Evolutionary conservation across 2,113 vertebrate species (phyloP).

Genomic region (Eolophus roseicapilla): DNA sequence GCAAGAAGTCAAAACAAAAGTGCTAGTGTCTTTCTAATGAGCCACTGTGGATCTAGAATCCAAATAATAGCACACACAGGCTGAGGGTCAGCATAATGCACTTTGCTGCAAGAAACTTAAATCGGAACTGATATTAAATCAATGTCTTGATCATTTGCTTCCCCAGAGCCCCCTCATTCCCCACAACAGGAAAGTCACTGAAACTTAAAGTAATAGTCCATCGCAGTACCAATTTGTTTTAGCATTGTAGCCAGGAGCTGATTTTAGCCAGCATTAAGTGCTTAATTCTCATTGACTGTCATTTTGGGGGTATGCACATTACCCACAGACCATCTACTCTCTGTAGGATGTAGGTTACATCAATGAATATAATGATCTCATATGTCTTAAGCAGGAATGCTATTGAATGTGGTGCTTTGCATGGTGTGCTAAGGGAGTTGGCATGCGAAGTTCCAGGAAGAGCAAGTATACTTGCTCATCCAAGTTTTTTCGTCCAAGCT

Average conservation of each 20-base stretch:
- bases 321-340: background rate
- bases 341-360: background rate
- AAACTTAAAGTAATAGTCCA: background rate
- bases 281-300: background rate
- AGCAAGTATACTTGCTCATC: background rate
- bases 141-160: slow-evolving; percentile 35
- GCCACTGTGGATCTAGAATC: background rate
- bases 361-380: background rate
- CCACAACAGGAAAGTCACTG: background rate
- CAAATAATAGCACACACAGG: background rate
- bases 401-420: background rate
- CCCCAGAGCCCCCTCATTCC: background rate
- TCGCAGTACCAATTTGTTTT: background rate
- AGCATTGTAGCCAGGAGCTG: background rate
- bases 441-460: background rate
- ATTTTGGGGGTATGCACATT: background rate
- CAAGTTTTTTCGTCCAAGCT: background rate
- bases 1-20: background rate
- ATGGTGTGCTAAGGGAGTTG: background rate
- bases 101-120: background rate
- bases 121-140: slow-evolving; percentile 60
- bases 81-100: background rate
- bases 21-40: background rate
- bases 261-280: background rate
- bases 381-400: background rate